Evolutionary conservation across 2,888 invertebrate species (phyloP).

Genomic region (Trissolcus brochymenae): DNA sequence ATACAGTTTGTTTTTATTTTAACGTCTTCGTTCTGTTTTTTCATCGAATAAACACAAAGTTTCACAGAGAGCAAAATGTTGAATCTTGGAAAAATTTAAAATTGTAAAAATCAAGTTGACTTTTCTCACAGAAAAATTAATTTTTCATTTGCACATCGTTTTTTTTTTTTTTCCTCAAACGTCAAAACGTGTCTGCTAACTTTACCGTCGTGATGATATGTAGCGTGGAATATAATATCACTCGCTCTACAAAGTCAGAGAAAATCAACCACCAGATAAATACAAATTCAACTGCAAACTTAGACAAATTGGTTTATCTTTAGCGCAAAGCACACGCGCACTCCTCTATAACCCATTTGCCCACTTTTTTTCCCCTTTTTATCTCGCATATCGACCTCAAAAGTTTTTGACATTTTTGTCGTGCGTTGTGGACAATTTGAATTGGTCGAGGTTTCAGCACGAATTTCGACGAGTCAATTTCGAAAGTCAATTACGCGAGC

Average conservation of each 20-base stretch:
- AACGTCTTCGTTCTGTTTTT: background rate
- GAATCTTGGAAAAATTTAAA: too few relatives aligned
- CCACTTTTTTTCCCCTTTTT: constrained; percentile 1
- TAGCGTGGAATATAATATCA: too few relatives aligned
- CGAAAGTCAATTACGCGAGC: constrained; percentile 28
- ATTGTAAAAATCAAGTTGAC: too few relatives aligned
- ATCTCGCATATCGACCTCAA: background rate
- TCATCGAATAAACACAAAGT: too few relatives aligned
- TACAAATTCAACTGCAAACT: constrained; percentile 27
- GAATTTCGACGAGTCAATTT: constrained; percentile 29
- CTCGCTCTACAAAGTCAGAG: too few relatives aligned
- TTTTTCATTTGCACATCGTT: too few relatives aligned
- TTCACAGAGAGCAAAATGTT: too few relatives aligned
- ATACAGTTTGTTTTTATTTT: background rate
- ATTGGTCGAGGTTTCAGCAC: constrained; percentile 26
- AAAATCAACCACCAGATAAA: constrained; percentile 16
- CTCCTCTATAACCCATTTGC: constrained; percentile 1
- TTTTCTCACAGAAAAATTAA: too few relatives aligned
- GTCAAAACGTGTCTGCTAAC: too few relatives aligned
- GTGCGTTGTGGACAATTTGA: constrained; percentile 10
- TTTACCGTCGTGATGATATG: too few relatives aligned
- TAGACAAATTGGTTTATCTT: constrained; percentile 43
- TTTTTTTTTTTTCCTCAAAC: too few relatives aligned
- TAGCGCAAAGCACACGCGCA: constrained; percentile 18
- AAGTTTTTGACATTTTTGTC: background rate